Evolutionary conservation across 2,888 invertebrate species (phyloP).

Genomic region (Cyaniris semiargus): DNA sequence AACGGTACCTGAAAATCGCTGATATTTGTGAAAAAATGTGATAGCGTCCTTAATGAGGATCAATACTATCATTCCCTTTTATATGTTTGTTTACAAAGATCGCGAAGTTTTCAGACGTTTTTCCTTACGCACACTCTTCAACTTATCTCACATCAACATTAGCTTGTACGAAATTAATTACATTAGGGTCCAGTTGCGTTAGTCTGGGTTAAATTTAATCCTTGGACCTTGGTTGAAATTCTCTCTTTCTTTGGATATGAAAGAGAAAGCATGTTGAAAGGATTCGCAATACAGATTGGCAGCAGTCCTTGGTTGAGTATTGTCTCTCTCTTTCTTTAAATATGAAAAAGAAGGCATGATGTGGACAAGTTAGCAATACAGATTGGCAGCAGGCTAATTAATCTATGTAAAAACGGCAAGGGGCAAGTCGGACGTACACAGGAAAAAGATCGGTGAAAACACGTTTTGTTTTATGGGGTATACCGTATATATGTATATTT

Average conservation of each 20-base stretch:
- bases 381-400: neutral
- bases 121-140: neutral
- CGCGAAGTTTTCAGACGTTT: neutral
- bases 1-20: no score
- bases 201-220: neutral
- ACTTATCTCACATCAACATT: neutral
- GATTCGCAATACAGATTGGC: neutral
- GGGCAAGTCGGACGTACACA: no score
- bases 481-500: no score
- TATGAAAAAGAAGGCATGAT: neutral
- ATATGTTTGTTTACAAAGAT: neutral
- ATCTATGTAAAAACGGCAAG: no score
- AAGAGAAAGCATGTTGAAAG: neutral
- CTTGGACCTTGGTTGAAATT: neutral
- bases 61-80: conserved; percentile 1
- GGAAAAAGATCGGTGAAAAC: no score
- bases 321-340: neutral
- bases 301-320: neutral
- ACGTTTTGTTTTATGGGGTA: no score
- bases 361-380: neutral
- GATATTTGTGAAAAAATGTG: no score
- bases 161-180: neutral
- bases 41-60: conserved; percentile 13
- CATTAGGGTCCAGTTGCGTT: neutral
- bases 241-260: neutral